phyloP scores from a whole-genome alignment of 2,888 invertebrate genomes.

The Quadriops clusia region DNA sequence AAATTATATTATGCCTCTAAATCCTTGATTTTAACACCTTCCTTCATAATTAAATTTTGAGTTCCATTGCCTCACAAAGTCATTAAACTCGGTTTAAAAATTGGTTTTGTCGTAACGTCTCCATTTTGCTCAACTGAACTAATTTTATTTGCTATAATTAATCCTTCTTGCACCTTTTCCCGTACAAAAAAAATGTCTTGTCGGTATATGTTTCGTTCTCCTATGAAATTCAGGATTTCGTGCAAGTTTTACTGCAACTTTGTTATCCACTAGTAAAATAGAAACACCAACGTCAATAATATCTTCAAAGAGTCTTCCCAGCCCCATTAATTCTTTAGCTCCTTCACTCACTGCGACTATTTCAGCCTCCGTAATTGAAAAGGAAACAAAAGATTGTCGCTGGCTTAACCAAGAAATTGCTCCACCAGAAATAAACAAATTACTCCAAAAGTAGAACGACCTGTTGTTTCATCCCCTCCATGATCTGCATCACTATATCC shows the following conservation, averaged over 20 bases:
- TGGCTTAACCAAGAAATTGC: constrained; percentile 23
- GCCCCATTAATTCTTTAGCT: constrained; percentile 19
- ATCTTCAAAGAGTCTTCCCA: not conserved
- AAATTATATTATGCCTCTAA: too few relatives aligned
- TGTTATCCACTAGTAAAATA: constrained; percentile 3
- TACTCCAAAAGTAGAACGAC: constrained; percentile 15
- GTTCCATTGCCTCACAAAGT: too few relatives aligned
- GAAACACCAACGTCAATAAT: not conserved
- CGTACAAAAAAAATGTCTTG: constrained; percentile 3
- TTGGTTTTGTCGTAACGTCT: too few relatives aligned
- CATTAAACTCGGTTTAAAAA: too few relatives aligned
- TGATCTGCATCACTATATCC: constrained; percentile 19
- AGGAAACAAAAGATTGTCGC: constrained; percentile 21
- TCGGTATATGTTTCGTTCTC: constrained; percentile 8
- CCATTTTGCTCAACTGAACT: too few relatives aligned
- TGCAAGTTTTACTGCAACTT: constrained; percentile 1
- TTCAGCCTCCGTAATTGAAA: constrained; percentile 25
- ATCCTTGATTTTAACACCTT: too few relatives aligned
- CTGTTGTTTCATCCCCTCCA: constrained; percentile 14
- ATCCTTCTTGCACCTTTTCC: not conserved
- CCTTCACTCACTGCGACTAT: constrained; percentile 23
- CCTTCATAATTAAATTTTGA: too few relatives aligned
- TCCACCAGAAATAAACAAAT: constrained; percentile 17
- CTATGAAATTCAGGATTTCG: constrained; percentile 4
- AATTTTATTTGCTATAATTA: too few relatives aligned